Conservation (phyloP, 2,113 vertebrate species). For the Laticauda laticaudata region DNA sequence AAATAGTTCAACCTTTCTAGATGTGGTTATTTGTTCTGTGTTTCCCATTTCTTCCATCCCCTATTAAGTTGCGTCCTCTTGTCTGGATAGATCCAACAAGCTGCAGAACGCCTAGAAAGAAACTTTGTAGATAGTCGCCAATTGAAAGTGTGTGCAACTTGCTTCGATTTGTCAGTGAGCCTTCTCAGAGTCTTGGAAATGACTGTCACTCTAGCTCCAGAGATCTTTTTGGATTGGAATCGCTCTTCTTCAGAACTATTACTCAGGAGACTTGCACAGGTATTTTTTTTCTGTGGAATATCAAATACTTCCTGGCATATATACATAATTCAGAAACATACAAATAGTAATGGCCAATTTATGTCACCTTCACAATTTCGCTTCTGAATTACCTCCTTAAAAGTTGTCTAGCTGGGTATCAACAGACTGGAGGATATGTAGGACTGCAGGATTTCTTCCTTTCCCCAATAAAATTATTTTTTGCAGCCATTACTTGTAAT, state of each 20-base stretch:
- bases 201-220: constrained; percentile 90
- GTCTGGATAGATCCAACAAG: constrained; percentile 90
- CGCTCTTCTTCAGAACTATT: constrained; percentile 91
- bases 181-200: constrained; percentile 95
- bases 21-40: background rate
- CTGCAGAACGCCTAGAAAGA: constrained; percentile 92
- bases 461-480: too few species aligned
- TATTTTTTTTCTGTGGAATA: constrained; percentile 23
- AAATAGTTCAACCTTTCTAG: background rate
- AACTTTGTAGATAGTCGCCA: constrained; percentile 98
- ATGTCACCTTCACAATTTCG: background rate
- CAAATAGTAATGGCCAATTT: background rate
- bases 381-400: background rate
- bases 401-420: background rate
- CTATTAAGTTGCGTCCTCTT: background rate
- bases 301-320: background rate
- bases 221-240: constrained; percentile 93
- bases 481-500: background rate
- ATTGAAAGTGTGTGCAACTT: constrained; percentile 97
- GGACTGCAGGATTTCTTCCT: background rate
- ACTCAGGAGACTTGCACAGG: constrained; percentile 92
- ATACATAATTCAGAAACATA: background rate
- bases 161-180: constrained; percentile 97
- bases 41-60: background rate
- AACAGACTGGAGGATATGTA: background rate